phyloP scores from a whole-genome alignment of 2,113 vertebrate genomes.

The Leucopsar rothschildi region DNA sequence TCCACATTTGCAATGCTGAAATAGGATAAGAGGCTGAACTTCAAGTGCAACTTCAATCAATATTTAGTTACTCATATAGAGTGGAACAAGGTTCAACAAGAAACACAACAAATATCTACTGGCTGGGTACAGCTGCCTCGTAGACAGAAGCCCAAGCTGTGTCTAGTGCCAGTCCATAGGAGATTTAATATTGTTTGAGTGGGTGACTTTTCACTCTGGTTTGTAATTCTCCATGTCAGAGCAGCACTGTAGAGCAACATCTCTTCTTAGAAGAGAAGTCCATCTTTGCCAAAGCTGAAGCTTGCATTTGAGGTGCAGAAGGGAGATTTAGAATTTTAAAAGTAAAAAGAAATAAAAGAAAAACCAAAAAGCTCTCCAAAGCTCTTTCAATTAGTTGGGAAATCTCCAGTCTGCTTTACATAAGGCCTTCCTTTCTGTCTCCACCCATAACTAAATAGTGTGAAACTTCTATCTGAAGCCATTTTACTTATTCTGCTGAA shows the following conservation, averaged over 20 bases:
- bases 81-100: background rate
- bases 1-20: background rate
- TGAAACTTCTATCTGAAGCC: background rate
- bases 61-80: background rate
- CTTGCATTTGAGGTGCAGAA: background rate
- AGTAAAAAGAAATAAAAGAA: background rate
- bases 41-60: background rate
- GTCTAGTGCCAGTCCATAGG: background rate
- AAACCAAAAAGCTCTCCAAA: background rate
- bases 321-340: background rate
- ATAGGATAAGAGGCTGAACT: background rate
- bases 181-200: background rate
- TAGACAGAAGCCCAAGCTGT: background rate
- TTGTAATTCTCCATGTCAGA: background rate
- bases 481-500: slow-evolving; percentile 1
- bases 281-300: background rate
- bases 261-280: background rate
- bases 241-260: background rate
- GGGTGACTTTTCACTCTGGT: background rate
- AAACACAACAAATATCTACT: background rate
- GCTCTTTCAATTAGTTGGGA: background rate
- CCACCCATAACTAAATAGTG: background rate
- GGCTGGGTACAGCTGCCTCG: background rate
- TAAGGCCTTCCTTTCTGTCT: background rate
- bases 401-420: accelerated